These are phyloP conservation scores for Bergia puertoricense DNA, from an alignment of 92 coral and sea anemone species.

Conservation along the genomic window DNA sequence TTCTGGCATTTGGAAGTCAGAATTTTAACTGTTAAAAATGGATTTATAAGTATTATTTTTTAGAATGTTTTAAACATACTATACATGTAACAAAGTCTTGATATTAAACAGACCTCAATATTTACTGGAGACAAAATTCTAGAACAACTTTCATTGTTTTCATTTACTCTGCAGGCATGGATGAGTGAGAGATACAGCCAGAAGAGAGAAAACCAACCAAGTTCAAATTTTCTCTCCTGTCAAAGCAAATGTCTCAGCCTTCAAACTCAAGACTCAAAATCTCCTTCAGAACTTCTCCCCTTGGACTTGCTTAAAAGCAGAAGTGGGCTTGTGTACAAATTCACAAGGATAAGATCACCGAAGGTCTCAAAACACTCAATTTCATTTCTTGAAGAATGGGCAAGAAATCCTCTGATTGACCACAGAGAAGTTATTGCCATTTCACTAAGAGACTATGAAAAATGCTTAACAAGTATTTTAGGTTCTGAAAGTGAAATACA, in stretches of 20 bases:
- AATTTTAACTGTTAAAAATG: no score
- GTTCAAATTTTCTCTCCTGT: neutral
- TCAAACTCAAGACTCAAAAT: neutral
- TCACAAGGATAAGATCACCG: neutral
- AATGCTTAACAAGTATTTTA: slow-evolving; percentile 32
- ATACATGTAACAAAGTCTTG: no score
- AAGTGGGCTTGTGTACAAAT: neutral
- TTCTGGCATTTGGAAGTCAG: no score
- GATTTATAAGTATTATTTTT: no score
- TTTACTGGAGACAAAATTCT: no score
- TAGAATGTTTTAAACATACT: no score
- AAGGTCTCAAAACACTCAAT: neutral
- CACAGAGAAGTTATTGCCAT: slow-evolving; percentile 44
- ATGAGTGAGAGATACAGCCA: neutral
- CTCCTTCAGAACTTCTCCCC: slow-evolving; percentile 13
- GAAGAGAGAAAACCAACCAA: neutral
- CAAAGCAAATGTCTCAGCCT: slow-evolving; percentile 25
- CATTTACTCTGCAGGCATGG: neutral
- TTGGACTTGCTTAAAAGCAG: neutral
- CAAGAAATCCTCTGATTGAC: slow-evolving; percentile 37
- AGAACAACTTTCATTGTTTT: no score
- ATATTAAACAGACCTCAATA: no score
- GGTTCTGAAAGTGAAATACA: slow-evolving; percentile 1
- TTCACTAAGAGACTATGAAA: slow-evolving; percentile 45
- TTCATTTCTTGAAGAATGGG: slow-evolving; percentile 14